These are phyloP conservation scores for Phymatocera aterrima DNA, from an alignment of 2,888 invertebrate genomes.

Conservation along the genomic window DNA sequence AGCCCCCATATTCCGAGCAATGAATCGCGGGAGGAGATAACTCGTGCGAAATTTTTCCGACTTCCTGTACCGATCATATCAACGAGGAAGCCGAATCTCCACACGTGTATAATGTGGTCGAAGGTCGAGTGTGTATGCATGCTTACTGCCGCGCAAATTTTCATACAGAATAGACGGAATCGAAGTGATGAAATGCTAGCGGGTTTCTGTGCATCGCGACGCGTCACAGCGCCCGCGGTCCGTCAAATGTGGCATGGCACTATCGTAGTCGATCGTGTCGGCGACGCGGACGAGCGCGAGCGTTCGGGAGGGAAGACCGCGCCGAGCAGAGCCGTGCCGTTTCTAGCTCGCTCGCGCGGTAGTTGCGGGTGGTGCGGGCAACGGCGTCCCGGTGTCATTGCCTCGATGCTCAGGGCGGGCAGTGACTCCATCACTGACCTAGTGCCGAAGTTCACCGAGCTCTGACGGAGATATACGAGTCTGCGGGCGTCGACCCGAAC, in stretches of 20 bases:
- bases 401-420: conserved; percentile 74
- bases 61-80: no score
- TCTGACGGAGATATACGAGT: conserved; percentile 61
- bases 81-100: no score
- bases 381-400: conserved; percentile 73
- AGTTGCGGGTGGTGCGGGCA: conserved; percentile 50
- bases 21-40: no score
- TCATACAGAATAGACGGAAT: no score
- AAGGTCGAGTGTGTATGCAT: no score
- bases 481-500: conserved; percentile 66
- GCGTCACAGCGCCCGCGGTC: neutral
- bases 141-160: no score
- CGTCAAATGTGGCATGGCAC: neutral
- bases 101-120: no score
- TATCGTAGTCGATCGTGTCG: neutral
- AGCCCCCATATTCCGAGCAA: no score
- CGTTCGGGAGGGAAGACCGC: no score
- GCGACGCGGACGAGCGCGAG: no score
- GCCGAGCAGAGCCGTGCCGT: neutral
- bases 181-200: conserved; percentile 22
- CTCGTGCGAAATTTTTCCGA: no score
- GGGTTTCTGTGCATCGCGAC: neutral
- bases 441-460: conserved; percentile 71
- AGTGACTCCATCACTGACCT: conserved; percentile 75
- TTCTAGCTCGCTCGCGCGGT: neutral